Evolutionary conservation across 2,888 invertebrate genomes (phyloP), one percentile per base, ranked within the genome.

Genomic region (Cataglyphis albicans): DNA sequence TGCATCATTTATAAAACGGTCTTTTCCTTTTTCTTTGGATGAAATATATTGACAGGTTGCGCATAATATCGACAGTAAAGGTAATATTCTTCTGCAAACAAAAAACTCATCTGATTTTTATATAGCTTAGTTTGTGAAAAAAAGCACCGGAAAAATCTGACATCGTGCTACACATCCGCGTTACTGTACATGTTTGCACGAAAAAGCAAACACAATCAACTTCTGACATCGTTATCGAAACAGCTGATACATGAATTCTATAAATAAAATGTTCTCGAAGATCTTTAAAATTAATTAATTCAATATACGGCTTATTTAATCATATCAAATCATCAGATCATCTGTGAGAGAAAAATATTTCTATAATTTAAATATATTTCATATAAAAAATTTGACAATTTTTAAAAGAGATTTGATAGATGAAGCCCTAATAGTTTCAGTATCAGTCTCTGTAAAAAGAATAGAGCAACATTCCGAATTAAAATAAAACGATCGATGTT

Each of bases 61-160:
- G 35, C 78, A 52, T 78, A 78, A 78, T 68, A 83, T 87, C 76
- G 80, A 78, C 72, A 61, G 55, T 35, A 73, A 59, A 80, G 61
- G 59, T 70, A 80, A 85, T 83, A 73, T 81, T 81, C 76, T 74
- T 76, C 73, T 63, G 82, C 81, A 88, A 88, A 88, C 88, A 86
- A 83, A 85, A 81, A 83, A 83, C 83, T 88, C 86, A 83, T 86
- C 85, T 76, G 63, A 81, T 81, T 82, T 48, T 52, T 85, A 82
- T 82, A 68, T 80, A 80, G 76, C 75, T 88, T 85, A 82, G 65
- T 72, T 70, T 52, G 55, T 59, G 48, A 48, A 65, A 52, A 52
- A 80, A 83, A 88, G 74, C 81, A 78, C 44, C 44, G 68, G 74
- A 82, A 84, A 84, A 85, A 86, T 88, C 84, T 63, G 84, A 70